Conservation (phyloP, 2,888 invertebrate species). For the Sturmia bella region DNA sequence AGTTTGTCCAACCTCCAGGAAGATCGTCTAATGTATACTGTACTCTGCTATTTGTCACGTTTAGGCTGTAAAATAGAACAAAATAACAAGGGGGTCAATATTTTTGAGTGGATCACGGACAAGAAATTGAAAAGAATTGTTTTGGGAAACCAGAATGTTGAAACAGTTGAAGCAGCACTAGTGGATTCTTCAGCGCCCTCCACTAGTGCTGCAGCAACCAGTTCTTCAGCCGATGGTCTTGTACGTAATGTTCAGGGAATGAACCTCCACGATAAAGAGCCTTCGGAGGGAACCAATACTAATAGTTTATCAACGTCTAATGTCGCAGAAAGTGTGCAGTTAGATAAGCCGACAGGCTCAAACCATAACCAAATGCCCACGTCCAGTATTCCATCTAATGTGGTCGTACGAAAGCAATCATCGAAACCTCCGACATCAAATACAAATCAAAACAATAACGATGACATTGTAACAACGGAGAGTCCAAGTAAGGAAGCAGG, state of each 20-base stretch:
- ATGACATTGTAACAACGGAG: constrained; percentile 22
- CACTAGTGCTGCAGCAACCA: constrained; percentile 55
- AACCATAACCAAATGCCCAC: constrained; percentile 39
- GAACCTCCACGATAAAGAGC: constrained; percentile 69
- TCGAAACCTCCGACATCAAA: constrained; percentile 7
- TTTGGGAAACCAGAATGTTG: constrained; percentile 75
- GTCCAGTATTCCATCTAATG: constrained; percentile 37
- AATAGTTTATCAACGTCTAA: constrained; percentile 17
- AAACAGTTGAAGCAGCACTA: constrained; percentile 8
- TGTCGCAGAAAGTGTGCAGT: constrained; percentile 1
- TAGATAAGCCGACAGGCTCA: constrained; percentile 45
- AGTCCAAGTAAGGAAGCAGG: neutral
- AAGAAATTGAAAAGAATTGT: constrained; percentile 79
- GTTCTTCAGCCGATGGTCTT: constrained; percentile 65
- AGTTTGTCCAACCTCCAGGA: constrained; percentile 82
- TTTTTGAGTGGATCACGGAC: constrained; percentile 86
- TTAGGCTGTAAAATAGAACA: constrained; percentile 85
- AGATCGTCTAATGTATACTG: constrained; percentile 85
- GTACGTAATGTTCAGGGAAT: constrained; percentile 71
- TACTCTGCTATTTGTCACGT: constrained; percentile 88
- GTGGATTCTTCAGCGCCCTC: constrained; percentile 56
- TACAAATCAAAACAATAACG: constrained; percentile 42
- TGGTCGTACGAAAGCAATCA: constrained; percentile 26
- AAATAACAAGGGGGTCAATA: constrained; percentile 87
- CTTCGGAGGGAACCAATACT: constrained; percentile 59